Conservation (phyloP, 2,888 invertebrate species). For the Bombylius major region DNA sequence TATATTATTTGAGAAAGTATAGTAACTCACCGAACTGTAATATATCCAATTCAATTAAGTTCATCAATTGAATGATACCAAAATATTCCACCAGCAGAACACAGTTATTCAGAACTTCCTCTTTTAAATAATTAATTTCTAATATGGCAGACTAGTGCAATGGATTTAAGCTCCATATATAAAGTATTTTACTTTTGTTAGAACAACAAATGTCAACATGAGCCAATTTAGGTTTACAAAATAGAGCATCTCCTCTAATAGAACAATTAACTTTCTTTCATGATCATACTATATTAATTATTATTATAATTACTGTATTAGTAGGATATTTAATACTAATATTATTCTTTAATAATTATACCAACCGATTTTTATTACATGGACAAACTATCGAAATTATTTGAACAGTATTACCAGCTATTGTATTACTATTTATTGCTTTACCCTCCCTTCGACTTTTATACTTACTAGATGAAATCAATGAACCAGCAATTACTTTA, state of each 20-base stretch:
- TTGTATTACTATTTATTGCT: constrained; percentile 50
- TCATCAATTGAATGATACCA: constrained; percentile 51
- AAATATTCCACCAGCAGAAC: constrained; percentile 44
- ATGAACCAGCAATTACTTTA: constrained; percentile 43
- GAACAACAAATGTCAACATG: constrained; percentile 45
- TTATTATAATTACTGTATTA: constrained; percentile 48
- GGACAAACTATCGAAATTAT: constrained; percentile 50
- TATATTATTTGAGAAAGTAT: constrained; percentile 49
- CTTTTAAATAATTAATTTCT: constrained; percentile 43
- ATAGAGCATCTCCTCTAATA: constrained; percentile 49
- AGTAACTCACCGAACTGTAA: constrained; percentile 40
- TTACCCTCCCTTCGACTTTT: constrained; percentile 47
- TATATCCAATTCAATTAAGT: constrained; percentile 40
- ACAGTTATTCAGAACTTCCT: constrained; percentile 47
- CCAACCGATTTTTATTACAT: constrained; percentile 45
- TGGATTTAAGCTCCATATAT: constrained; percentile 56
- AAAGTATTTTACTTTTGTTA: constrained; percentile 49
- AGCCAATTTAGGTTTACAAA: constrained; percentile 45
- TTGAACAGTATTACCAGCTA: constrained; percentile 49
- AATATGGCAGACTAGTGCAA: constrained; percentile 49
- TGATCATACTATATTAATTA: constrained; percentile 47
- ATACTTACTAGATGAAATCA: constrained; percentile 50
- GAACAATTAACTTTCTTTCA: constrained; percentile 54
- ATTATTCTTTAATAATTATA: constrained; percentile 44
- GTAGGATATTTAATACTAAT: constrained; percentile 44